A percentile compares a stretch with the other conserved stretches of the same genome.
Evolutionary conservation across 2,797 vertebrate genomes (phyloP).

Genomic region (Alosa sapidissima): DNA sequence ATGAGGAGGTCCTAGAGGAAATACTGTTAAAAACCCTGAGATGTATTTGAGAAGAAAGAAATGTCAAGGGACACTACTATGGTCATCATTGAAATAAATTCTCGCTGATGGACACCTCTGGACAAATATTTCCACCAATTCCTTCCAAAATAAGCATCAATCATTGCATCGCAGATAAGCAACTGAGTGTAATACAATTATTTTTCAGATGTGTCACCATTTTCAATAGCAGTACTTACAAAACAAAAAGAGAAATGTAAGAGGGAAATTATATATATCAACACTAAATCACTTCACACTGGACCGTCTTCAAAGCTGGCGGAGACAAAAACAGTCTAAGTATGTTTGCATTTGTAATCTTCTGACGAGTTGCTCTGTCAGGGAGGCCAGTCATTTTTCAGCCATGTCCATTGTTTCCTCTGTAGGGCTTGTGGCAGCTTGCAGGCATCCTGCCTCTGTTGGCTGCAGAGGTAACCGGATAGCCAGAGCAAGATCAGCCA

Average conservation of each 20-base stretch:
- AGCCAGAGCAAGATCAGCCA: constrained; percentile 58
- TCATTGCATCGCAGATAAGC: background rate
- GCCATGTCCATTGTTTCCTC: constrained; percentile 63
- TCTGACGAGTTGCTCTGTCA: constrained; percentile 36
- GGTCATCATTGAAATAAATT: background rate
- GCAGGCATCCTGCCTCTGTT: constrained; percentile 67
- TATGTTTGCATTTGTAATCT: constrained; percentile 33
- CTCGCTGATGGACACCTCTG: background rate
- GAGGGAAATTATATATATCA: background rate
- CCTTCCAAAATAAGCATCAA: background rate
- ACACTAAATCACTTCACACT: constrained; percentile 7
- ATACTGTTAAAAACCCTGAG: constrained; percentile 16
- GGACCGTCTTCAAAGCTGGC: background rate
- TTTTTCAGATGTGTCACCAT: background rate
- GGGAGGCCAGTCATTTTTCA: constrained; percentile 59
- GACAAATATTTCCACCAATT: constrained; percentile 12
- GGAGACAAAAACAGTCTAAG: constrained; percentile 25
- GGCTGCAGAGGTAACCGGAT: constrained; percentile 56
- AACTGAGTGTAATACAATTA: background rate
- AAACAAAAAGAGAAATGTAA: background rate
- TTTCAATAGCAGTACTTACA: background rate
- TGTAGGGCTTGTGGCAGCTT: constrained; percentile 64
- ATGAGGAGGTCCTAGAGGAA: constrained; percentile 29
- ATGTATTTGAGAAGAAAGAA: constrained; percentile 31
- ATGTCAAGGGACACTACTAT: constrained; percentile 9